phyloP scores from a whole-genome alignment of 2,113 vertebrate genomes.

The Sitta europaea region DNA sequence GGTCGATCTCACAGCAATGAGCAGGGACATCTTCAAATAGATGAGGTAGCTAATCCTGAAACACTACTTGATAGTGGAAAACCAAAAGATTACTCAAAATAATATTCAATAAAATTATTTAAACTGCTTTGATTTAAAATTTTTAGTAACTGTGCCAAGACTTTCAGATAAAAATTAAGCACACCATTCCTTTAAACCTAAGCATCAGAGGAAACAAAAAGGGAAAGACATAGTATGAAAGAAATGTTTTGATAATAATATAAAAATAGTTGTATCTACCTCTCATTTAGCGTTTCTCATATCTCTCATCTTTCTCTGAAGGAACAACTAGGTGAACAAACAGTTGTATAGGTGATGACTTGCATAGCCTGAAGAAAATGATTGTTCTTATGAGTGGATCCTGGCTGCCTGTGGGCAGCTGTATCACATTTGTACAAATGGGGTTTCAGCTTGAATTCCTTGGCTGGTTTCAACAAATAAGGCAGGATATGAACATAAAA shows the following conservation, averaged over 20 bases:
- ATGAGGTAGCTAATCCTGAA: not conserved
- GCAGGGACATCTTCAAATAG: not conserved
- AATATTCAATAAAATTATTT: not conserved
- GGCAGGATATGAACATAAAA: not conserved
- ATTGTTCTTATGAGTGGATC: not conserved
- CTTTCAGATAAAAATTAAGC: not conserved
- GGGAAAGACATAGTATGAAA: not conserved
- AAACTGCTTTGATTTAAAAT: not conserved
- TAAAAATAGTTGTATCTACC: not conserved
- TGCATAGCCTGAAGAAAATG: not conserved
- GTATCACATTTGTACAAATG: fast-evolving
- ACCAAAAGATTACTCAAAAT: not conserved
- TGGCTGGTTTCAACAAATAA: not conserved
- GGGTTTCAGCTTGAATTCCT: not conserved
- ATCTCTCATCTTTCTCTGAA: not conserved
- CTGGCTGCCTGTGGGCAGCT: not conserved
- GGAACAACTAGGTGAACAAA: not conserved
- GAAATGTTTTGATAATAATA: not conserved
- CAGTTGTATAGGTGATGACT: not conserved
- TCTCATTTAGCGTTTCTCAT: not conserved
- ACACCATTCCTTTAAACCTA: not conserved
- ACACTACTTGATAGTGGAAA: not conserved
- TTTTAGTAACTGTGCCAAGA: not conserved
- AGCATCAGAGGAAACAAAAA: not conserved
- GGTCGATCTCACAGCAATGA: not conserved